Percentiles rank a stretch among this genome's conserved stretches.
Evolutionary conservation across 53 echinoderm and acorn worm species (phyloP).

Genomic region (Arbacia lixula): DNA sequence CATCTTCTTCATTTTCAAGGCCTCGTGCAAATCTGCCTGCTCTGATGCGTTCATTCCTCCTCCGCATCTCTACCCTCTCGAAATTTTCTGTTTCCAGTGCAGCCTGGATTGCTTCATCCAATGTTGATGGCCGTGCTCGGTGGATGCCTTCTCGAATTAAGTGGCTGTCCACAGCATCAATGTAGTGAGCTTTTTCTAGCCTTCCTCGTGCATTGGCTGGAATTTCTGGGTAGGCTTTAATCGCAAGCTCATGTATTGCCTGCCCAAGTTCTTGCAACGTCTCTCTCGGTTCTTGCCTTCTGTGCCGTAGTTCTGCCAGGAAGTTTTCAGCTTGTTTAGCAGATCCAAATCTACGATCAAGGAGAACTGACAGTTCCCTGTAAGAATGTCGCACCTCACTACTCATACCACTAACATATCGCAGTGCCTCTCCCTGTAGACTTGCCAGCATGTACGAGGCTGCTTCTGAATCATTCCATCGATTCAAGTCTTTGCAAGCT

Average conservation of each 20-base stretch:
- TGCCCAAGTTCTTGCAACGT: slow-evolving; percentile 52
- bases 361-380: not conserved
- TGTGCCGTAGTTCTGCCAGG: slow-evolving; percentile 19
- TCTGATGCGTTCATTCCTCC: slow-evolving; percentile 10
- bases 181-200: slow-evolving; percentile 62
- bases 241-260: slow-evolving; percentile 31
- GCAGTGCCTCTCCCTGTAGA: slow-evolving; percentile 21
- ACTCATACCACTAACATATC: slow-evolving; percentile 8
- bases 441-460: slow-evolving; percentile 40
- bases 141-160: slow-evolving; percentile 48
- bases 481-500: slow-evolving; percentile 12
- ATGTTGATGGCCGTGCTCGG: slow-evolving; percentile 42
- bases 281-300: slow-evolving; percentile 37
- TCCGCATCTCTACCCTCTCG: slow-evolving; percentile 30
- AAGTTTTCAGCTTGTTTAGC: slow-evolving; percentile 45
- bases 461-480: slow-evolving; percentile 18
- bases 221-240: slow-evolving; percentile 57
- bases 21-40: slow-evolving; percentile 8
- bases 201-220: slow-evolving; percentile 46
- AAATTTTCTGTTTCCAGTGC: slow-evolving; percentile 67
- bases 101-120: slow-evolving; percentile 60
- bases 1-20: slow-evolving; percentile 20
- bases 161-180: slow-evolving; percentile 55
- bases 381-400: not conserved
- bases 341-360: slow-evolving; percentile 29